phyloP scores from a whole-genome alignment of 2,113 vertebrate species.

The Saccopteryx leptura region DNA sequence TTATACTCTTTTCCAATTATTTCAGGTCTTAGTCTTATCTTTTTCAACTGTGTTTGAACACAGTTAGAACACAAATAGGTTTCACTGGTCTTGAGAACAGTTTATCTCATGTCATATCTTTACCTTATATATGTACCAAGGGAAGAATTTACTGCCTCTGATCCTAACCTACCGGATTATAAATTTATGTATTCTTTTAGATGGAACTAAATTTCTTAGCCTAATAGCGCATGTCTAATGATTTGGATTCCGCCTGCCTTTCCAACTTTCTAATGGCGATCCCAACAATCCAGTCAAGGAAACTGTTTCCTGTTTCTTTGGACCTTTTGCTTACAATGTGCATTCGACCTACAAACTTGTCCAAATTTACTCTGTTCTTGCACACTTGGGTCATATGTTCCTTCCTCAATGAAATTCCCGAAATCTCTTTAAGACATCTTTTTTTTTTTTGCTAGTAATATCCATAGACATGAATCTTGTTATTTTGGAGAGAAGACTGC shows the following conservation, averaged over 20 bases:
- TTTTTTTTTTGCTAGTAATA: background rate
- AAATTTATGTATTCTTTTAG: slow-evolving; percentile 7
- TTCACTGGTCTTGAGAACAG: background rate
- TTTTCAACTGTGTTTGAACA: background rate
- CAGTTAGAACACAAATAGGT: background rate
- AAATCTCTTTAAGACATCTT: background rate
- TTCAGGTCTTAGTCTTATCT: background rate
- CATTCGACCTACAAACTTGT: background rate
- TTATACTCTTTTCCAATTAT: background rate
- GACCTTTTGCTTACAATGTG: background rate
- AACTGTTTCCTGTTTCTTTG: background rate
- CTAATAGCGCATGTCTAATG: background rate
- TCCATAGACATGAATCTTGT: background rate
- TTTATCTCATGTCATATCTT: background rate
- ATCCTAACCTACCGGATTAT: background rate
- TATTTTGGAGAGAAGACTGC: background rate
- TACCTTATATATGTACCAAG: background rate
- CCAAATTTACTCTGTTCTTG: background rate
- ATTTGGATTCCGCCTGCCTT: background rate
- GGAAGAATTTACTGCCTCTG: background rate
- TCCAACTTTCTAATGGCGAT: background rate
- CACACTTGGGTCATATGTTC: background rate
- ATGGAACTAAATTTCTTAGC: background rate
- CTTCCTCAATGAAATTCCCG: background rate
- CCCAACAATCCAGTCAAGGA: background rate